Base-by-base conservation (phyloP, 2,113 vertebrate species). In the Bostrychus sinensis region DNA sequence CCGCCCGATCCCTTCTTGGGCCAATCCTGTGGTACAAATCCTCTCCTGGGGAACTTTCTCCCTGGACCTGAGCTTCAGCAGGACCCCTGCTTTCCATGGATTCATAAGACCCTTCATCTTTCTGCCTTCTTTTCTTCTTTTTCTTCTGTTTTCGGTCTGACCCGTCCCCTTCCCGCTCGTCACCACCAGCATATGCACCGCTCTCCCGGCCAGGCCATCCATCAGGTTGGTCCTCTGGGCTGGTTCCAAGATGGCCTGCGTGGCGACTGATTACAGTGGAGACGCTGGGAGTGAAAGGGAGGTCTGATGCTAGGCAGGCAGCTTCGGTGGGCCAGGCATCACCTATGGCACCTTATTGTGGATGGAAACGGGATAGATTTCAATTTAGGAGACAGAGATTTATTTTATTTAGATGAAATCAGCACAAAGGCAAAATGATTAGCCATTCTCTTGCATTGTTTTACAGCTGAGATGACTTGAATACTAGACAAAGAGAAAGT, bases 51-150 rank as follows among this genome's bases (percentile, higher is more conserved):
- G 74, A 37, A 3, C 75, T 87, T 54, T 91, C 86, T 30, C 73
- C 78, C 10, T 66, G 72, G 13, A 75, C 38, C 51, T 83, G 77
- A 38, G 37, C 53, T 42, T 90, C 90, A 0, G 50, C 6, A 2
- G 74, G 79, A 37, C 39, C 71, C 11, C 57, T 80, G 45, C 43
- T 69, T 45, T 90, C 88, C 0, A 1, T 2, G 4, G 73, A 65
- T 11, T 92, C 90, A 0, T 62, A 83, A 4, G 78, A 51, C 3
- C 78, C 73, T 9, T 93, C 91, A 0, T 92, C 91, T 50, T 85
- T 87, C 17, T 88, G 87, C 66, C 88, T 78, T 57, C 91, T 89
- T 78, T 91, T 93, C 80, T 93, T 93, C 82, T 93, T 93, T 82
- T 86, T 92, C 82, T 89, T 93, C 70, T 92, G 90, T 57, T 91